Percentiles rank a stretch among this genome's conserved stretches.
phyloP scores from a whole-genome alignment of 2,113 vertebrate genomes.

The Pluvianellus socialis region DNA sequence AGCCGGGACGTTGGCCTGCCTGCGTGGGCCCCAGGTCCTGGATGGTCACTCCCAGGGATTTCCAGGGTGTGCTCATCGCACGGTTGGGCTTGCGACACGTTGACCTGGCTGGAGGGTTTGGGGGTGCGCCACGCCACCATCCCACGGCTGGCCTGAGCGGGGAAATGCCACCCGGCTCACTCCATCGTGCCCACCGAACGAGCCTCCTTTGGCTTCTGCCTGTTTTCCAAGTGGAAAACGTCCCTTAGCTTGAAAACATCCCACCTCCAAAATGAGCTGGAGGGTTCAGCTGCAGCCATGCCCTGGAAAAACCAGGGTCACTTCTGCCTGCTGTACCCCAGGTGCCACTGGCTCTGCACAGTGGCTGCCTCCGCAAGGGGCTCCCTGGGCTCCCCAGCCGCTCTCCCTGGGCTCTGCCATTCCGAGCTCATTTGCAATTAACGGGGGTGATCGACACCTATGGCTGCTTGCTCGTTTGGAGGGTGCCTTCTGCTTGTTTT shows the following conservation, averaged over 20 bases:
- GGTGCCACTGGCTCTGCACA: background rate
- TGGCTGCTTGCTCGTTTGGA: background rate
- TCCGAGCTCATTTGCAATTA: background rate
- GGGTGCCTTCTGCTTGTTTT: background rate
- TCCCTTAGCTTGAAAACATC: background rate
- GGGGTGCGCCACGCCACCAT: rapidly evolving
- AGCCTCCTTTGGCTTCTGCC: background rate
- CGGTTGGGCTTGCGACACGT: background rate
- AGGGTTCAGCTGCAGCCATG: background rate
- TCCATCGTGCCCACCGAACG: background rate
- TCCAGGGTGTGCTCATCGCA: background rate
- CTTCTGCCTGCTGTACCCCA: background rate
- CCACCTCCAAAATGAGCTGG: background rate
- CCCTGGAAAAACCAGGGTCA: background rate
- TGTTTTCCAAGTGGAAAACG: background rate
- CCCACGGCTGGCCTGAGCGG: background rate
- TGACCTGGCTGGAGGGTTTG: rapidly evolving
- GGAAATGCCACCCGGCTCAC: background rate
- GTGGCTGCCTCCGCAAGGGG: rapidly evolving
- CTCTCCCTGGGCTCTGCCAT: background rate
- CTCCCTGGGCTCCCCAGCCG: background rate
- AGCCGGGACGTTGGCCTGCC: background rate
- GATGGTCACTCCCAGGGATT: background rate
- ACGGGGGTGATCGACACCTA: rapidly evolving
- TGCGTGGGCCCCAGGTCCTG: rapidly evolving